Evolutionary conservation across 2,113 vertebrate species (phyloP).

Genomic region (Antennarius striatus): DNA sequence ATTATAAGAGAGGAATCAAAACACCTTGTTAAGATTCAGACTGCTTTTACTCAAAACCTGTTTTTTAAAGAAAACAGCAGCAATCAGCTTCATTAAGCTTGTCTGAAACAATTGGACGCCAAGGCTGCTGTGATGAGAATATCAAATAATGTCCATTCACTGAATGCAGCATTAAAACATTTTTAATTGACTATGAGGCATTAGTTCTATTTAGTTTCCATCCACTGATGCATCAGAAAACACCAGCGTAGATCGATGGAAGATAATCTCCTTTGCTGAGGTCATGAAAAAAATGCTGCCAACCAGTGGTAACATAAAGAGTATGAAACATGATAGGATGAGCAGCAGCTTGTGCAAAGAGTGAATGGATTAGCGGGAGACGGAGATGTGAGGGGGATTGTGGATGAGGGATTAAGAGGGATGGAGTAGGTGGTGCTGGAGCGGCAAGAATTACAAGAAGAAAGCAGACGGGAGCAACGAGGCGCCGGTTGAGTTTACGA

Average conservation of each 20-base stretch:
- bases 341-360: conserved; percentile 23
- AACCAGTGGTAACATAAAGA: conserved; percentile 1
- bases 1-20: too few species aligned
- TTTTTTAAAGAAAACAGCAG: too few species aligned
- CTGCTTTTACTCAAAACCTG: too few species aligned
- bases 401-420: conserved; percentile 28
- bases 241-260: background rate
- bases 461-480: conserved; percentile 9
- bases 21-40: too few species aligned
- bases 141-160: conserved; percentile 31
- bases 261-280: conserved; percentile 8
- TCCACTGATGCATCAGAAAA: conserved; percentile 7
- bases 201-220: background rate
- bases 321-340: conserved; percentile 25
- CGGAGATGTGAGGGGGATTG: conserved; percentile 22
- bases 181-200: background rate
- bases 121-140: conserved; percentile 6
- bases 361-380: conserved; percentile 42
- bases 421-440: conserved; percentile 18
- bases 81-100: background rate
- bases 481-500: conserved; percentile 17
- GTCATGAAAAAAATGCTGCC: conserved; percentile 11
- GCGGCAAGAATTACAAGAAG: conserved; percentile 9
- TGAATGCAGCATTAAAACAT: conserved; percentile 12
- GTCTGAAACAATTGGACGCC: conserved; percentile 6